These are phyloP conservation scores for Hecatera dysodea DNA, from an alignment of 2,888 invertebrate species.

Conservation along the genomic window DNA sequence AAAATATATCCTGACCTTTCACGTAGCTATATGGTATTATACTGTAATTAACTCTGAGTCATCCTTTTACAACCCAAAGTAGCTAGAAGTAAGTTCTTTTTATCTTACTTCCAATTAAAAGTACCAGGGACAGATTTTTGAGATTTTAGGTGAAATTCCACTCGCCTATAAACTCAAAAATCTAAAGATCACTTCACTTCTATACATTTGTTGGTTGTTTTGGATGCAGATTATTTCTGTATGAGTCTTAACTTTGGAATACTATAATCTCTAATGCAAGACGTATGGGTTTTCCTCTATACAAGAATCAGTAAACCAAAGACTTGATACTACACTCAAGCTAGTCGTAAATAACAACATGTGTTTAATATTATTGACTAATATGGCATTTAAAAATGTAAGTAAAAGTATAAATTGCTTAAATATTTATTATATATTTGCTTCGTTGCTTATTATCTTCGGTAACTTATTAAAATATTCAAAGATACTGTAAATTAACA, in stretches of 20 bases:
- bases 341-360: background rate
- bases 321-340: background rate
- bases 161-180: too few species aligned
- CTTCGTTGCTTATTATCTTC: background rate
- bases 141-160: too few species aligned
- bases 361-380: background rate
- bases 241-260: background rate
- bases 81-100: too few species aligned
- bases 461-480: background rate
- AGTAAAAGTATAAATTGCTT: background rate
- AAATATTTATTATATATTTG: background rate
- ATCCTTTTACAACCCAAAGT: too few species aligned
- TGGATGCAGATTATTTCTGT: background rate
- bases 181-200: too few species aligned
- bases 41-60: too few species aligned
- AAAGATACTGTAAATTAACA: background rate
- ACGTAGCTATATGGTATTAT: background rate
- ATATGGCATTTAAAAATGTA: constrained; percentile 4
- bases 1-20: background rate
- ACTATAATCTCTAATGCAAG: background rate
- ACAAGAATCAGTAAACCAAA: background rate
- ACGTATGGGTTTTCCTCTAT: background rate
- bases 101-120: too few species aligned
- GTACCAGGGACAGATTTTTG: too few species aligned
- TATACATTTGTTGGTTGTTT: background rate